These are phyloP conservation scores for Heliconius hortense DNA, from an alignment of 2,888 invertebrate species.

Conservation along the genomic window DNA sequence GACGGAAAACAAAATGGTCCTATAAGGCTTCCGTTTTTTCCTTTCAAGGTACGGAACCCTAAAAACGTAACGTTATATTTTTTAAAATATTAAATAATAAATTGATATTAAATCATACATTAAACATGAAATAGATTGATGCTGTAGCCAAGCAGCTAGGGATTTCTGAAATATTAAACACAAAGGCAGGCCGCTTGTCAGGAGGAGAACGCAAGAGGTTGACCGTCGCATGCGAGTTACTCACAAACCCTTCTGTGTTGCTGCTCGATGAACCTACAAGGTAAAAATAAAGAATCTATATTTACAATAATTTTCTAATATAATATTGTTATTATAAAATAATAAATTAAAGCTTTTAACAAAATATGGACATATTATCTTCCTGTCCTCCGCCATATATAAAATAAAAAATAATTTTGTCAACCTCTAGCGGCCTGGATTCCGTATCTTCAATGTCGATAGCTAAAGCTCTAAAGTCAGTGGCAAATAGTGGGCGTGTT, in stretches of 20 bases:
- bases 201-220: constrained; percentile 95
- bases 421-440: constrained; percentile 78
- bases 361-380: too few relatives aligned
- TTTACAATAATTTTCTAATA: not conserved
- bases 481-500: constrained; percentile 85
- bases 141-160: constrained; percentile 90
- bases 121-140: constrained; percentile 83
- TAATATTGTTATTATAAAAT: not conserved
- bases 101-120: too few relatives aligned
- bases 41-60: too few relatives aligned
- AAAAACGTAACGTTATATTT: too few relatives aligned
- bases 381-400: not conserved
- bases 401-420: not conserved
- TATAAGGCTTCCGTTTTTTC: too few relatives aligned
- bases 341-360: not conserved
- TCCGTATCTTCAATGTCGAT: constrained; percentile 86
- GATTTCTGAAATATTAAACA: constrained; percentile 86
- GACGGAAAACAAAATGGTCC: too few relatives aligned
- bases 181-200: constrained; percentile 87
- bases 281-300: constrained; percentile 63
- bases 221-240: constrained; percentile 93
- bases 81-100: too few relatives aligned
- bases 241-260: constrained; percentile 95
- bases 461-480: constrained; percentile 81
- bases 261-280: constrained; percentile 97